Base-by-base conservation (phyloP, 2,888 invertebrate species). In the Apomyelois bistriatella region DNA sequence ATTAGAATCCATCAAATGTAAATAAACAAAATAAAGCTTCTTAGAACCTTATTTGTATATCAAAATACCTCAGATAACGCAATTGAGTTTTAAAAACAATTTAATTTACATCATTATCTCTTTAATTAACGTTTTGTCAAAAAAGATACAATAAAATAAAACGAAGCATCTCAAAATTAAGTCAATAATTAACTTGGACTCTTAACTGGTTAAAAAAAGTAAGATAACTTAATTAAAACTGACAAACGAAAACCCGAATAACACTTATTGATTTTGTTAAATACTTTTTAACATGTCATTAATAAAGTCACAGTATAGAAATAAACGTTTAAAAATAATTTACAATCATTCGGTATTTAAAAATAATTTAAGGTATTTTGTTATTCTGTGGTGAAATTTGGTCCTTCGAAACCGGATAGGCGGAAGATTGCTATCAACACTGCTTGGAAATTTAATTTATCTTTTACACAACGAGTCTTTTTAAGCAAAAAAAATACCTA, bases 391-490 rank as follows among this genome's bases (percentile, higher is more conserved):
- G 0, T 17, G 16, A 48, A 47, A 47, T 30, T 28, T 47, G 32
- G 46, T 46, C 46, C 15, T 15, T 15, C 32, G 36, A 10, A 50
- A 50, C 40, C 30, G 49, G 40, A 28, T 30, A 10, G 17, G 22
- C 49, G 30, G 49, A 16, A 48, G 57, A 54, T 57, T 54, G 52
- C 48, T 56, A 58, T 60, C 60, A 36, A 42, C 15, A 52, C 56
- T 3, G 54, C 56, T 58, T 57, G 53, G 55, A 56, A 57, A 56
- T 64, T 66, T 60, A 63, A 68, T 66, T 61, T 58, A 55, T 67
- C 66, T 56, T 67, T 68, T 66, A 67, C 66, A 61, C 61, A 58
- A 52, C 30, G 52, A 58, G 51, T 53, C 55, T 60, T 59, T 61
- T 58, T 42, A 7, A 60, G 62, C 61, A 59, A 50, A 56, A 60